These are phyloP conservation scores for Phenganax stokvisi DNA, from an alignment of 92 coral and sea anemone genomes.

Conservation along the genomic window DNA sequence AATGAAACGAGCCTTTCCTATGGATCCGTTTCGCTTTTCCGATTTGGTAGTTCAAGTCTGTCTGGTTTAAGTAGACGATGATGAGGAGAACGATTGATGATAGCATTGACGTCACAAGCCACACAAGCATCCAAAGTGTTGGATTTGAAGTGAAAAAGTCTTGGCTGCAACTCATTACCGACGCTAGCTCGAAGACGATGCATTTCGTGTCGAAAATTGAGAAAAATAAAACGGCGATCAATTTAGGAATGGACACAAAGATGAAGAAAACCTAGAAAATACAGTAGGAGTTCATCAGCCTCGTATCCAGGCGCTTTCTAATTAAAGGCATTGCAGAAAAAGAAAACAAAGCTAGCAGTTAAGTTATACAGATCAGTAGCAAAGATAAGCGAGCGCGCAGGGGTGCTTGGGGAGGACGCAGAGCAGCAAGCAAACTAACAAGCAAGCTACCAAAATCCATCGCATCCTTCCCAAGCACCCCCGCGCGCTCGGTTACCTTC, in stretches of 20 bases:
- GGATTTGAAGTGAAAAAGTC: background rate
- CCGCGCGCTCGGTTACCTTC: no score
- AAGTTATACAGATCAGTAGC: no score
- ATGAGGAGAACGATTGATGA: background rate
- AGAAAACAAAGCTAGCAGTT: no score
- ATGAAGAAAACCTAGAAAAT: background rate
- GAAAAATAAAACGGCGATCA: background rate
- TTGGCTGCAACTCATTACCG: constrained; percentile 8
- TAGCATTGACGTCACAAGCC: background rate
- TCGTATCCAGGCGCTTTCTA: no score
- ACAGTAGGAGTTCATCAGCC: no score
- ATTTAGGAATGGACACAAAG: background rate
- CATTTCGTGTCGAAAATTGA: constrained; percentile 15
- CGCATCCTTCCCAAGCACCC: no score
- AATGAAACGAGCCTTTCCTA: background rate
- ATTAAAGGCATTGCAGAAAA: no score
- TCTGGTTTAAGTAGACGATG: background rate
- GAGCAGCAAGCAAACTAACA: no score
- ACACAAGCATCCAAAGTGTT: background rate
- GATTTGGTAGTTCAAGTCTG: background rate
- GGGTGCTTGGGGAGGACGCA: no score
- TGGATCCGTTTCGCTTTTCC: background rate
- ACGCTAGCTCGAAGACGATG: constrained; percentile 6
- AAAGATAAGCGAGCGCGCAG: no score
- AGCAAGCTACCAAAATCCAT: no score